Base-by-base conservation (phyloP, 2,888 invertebrate genomes). In the Tromatobia lineatoria region DNA sequence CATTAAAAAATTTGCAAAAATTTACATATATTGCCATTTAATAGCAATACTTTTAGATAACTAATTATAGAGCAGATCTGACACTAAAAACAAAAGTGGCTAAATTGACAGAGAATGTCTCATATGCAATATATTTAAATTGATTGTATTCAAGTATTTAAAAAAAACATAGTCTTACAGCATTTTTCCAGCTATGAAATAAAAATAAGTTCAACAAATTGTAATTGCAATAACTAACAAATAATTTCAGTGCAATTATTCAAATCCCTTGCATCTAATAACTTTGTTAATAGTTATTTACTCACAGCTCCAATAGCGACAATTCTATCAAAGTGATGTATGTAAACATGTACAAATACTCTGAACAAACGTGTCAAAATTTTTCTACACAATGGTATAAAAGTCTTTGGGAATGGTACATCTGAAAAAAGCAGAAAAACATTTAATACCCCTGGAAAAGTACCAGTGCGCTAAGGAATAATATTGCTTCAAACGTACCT, bases 311-410 rank as follows among this genome's bases (percentile, higher is more conserved):
- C 97, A 89, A 98, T 97, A 61, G 96, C 96, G 29, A 97, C 96
- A 85, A 98, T 95, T 89, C 97, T 95, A 92, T 98, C 98, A 93
- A 98, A 99, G 93, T 98, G 98, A 94, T 98, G 98, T 86, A 98
- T 98, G 92, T 98, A 98, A 59, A 98, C 98, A 93, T 98, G 98
- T 0, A 98, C 98, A 94, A 98, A 98, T 3, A 98, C 98, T 88
- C 98, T 95, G 94, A 98, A 98, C 59, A 98, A 94, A 70, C 98
- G 95, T 0, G 98, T 98, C 88, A 98, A 94, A 86, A 98, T 98
- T 94, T 98, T 98, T 89, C 97, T 96, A 91, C 98, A 97, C 15
- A 97, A 95, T 38, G 95, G 95, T 38, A 95, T 92, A 94, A 98
- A 98, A 71, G 96, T 96, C 93, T 96, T 97, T 4, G 98, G 98